Evolutionary conservation across 1,140 invertebrate species (phyloP).

Genomic region (Atta cephalotes): DNA sequence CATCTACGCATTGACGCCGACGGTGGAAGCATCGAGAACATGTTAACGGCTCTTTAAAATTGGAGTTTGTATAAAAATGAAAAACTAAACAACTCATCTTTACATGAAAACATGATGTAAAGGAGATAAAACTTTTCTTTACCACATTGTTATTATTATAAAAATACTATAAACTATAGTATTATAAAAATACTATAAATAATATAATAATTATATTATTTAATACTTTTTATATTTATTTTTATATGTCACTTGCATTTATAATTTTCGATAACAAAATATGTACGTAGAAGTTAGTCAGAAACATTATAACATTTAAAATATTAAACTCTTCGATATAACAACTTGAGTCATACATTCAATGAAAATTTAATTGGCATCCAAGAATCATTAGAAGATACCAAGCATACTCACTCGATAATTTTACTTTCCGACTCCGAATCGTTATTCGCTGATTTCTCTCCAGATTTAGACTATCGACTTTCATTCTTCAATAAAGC

Average conservation of each 20-base stretch:
- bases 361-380: slow-evolving; percentile 5
- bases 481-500: slow-evolving; percentile 65
- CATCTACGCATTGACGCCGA: slow-evolving; percentile 29
- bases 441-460: slow-evolving; percentile 67
- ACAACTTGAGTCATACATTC: not conserved
- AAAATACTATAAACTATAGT: not conserved
- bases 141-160: not conserved
- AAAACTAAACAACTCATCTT: slow-evolving; percentile 16
- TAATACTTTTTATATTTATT: not conserved
- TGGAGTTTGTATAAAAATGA: slow-evolving; percentile 32
- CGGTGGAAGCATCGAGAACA: slow-evolving; percentile 4
- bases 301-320: not conserved
- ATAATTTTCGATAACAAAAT: not conserved
- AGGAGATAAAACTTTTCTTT: not conserved
- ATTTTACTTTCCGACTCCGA: slow-evolving; percentile 74
- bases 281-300: not conserved
- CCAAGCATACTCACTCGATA: slow-evolving; percentile 47
- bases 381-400: slow-evolving; percentile 2
- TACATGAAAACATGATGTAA: not conserved
- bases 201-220: not conserved
- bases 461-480: slow-evolving; percentile 51
- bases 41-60: slow-evolving; percentile 60
- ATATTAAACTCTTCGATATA: not conserved
- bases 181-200: not conserved
- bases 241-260: not conserved